Evolutionary conservation across 2,113 vertebrate genomes (phyloP).

Genomic region (Alligator mississippiensis): DNA sequence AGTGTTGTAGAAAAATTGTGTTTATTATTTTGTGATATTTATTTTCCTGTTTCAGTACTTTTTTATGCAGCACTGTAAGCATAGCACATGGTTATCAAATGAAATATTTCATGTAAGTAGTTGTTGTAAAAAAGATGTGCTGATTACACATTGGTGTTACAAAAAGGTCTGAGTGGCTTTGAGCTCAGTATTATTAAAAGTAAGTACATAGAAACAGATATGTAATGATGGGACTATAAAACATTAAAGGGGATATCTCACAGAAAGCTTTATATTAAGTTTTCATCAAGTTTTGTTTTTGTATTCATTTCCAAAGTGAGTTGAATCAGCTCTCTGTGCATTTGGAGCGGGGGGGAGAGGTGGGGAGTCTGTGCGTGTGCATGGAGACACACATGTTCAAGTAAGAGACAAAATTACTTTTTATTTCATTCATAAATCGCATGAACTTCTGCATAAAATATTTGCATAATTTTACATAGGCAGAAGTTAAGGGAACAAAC

Average conservation of each 20-base stretch:
- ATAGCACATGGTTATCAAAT: background rate
- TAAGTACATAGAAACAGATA: background rate
- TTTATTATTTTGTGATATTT: background rate
- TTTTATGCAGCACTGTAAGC: background rate
- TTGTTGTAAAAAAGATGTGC: background rate
- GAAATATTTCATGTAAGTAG: background rate
- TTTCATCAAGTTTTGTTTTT: constrained; percentile 35
- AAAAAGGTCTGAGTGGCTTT: background rate
- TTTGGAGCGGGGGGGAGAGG: background rate
- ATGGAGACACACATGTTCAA: constrained; percentile 7
- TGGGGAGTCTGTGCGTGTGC: no score
- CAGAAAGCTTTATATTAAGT: background rate
- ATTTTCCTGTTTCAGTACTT: background rate
- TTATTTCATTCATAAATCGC: constrained; percentile 56
- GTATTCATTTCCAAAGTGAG: constrained; percentile 38
- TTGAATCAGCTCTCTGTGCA: background rate
- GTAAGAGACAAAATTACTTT: constrained; percentile 9
- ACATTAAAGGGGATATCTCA: background rate
- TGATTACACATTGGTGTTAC: background rate
- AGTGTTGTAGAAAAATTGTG: background rate
- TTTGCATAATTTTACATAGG: constrained; percentile 66
- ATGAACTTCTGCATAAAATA: background rate
- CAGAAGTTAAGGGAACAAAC: constrained; percentile 37
- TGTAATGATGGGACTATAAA: no score
- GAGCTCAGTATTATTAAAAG: background rate